Evolutionary conservation across 2,888 invertebrate genomes (phyloP).

Genomic region (Noctua fimbriata): DNA sequence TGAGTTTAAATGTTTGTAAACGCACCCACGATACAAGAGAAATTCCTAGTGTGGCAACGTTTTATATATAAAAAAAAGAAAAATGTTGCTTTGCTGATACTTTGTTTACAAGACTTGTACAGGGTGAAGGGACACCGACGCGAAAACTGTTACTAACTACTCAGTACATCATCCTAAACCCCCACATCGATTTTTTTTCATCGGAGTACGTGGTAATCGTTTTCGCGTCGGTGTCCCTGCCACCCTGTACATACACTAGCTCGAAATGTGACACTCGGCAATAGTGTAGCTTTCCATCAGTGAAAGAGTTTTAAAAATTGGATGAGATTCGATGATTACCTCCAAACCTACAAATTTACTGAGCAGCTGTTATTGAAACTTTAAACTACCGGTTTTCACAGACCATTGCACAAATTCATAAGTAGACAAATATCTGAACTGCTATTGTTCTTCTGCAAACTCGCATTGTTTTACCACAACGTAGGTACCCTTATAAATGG

Average conservation of each 20-base stretch:
- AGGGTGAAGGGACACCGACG: too few species aligned
- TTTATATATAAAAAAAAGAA: too few species aligned
- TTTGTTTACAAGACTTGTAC: background rate
- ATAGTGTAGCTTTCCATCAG: background rate
- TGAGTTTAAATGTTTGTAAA: too few species aligned
- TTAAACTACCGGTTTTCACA: background rate
- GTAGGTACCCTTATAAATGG: conserved; percentile 65
- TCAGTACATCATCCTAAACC: too few species aligned
- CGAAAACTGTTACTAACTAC: too few species aligned
- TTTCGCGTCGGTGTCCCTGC: too few species aligned
- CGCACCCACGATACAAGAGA: too few species aligned
- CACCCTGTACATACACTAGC: background rate
- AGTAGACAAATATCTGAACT: conserved; percentile 40
- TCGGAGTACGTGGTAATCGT: too few species aligned
- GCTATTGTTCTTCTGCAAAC: conserved; percentile 39
- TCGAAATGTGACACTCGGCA: background rate
- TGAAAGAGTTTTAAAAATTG: background rate
- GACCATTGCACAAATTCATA: conserved; percentile 16
- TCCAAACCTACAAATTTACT: background rate
- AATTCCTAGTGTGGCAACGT: too few species aligned
- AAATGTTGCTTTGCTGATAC: background rate
- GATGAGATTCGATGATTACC: background rate
- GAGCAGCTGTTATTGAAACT: background rate
- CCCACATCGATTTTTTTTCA: too few species aligned
- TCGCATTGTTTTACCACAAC: conserved; percentile 50